phyloP scores from a whole-genome alignment of 23 tunicate species.

The Styela clava region DNA sequence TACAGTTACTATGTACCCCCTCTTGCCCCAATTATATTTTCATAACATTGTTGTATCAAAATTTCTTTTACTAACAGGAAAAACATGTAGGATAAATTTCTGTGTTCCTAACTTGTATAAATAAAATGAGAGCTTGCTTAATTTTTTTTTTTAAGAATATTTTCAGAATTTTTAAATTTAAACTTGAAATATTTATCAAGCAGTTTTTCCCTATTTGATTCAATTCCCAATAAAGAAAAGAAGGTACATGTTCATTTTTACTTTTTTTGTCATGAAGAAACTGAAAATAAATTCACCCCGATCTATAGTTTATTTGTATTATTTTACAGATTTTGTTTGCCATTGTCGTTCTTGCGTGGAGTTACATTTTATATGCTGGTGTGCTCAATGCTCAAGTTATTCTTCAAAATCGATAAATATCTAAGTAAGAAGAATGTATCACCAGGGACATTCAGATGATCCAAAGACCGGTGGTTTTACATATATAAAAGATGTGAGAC shows the following conservation, averaged over 20 bases:
- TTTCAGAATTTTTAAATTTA: too few relatives aligned
- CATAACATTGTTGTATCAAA: too few relatives aligned
- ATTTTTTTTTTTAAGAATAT: too few relatives aligned
- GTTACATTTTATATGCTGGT: conserved; percentile 52
- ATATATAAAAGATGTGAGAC: conserved; percentile 67
- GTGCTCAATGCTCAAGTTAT: conserved; percentile 41
- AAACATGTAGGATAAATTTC: too few relatives aligned
- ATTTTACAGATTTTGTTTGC: conserved; percentile 31
- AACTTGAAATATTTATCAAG: too few relatives aligned
- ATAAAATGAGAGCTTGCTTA: too few relatives aligned
- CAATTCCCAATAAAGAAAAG: background rate
- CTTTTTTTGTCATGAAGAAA: background rate
- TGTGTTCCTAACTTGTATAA: too few relatives aligned
- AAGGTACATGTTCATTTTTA: background rate
- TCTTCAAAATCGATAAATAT: background rate
- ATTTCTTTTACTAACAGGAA: too few relatives aligned
- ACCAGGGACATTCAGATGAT: conserved; percentile 7
- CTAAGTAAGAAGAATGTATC: background rate
- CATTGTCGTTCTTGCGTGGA: conserved; percentile 67
- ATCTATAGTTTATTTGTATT: background rate
- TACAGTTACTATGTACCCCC: too few relatives aligned
- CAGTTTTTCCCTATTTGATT: too few relatives aligned
- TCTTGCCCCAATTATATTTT: too few relatives aligned
- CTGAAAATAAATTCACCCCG: background rate
- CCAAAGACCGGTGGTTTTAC: conserved; percentile 23